Conservation (phyloP, 2,888 invertebrate species). For the Caenorhabditis sp. region DNA sequence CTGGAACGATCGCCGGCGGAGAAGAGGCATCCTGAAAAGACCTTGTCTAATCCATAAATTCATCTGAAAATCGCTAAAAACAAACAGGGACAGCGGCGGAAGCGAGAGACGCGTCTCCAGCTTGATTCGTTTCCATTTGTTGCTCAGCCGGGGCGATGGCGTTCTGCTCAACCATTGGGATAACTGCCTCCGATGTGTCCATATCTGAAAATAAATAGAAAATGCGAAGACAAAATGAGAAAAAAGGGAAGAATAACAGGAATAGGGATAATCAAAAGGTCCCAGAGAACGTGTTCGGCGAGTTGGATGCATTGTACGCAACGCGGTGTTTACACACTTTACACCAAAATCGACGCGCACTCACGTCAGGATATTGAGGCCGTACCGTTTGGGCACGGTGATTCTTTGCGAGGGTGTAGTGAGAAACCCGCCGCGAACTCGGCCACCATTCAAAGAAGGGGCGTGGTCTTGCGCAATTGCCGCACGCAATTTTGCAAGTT, state of each 20-base stretch:
- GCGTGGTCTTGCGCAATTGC: too few species aligned
- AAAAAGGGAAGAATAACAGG: neutral
- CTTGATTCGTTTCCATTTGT: neutral
- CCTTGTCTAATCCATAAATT: too few species aligned
- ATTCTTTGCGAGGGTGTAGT: too few species aligned
- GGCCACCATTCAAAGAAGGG: too few species aligned
- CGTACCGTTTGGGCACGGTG: too few species aligned
- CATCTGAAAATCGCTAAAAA: too few species aligned
- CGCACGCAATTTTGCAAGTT: too few species aligned
- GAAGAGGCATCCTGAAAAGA: too few species aligned
- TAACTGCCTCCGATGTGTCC: neutral
- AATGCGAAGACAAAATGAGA: neutral
- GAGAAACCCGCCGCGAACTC: too few species aligned
- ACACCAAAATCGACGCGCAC: neutral
- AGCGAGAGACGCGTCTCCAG: neutral
- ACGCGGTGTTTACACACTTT: neutral
- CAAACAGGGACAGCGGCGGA: too few species aligned
- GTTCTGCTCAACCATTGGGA: neutral
- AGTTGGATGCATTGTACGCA: neutral
- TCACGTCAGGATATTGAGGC: too few species aligned
- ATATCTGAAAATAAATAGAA: constrained; percentile 2
- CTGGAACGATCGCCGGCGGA: too few species aligned
- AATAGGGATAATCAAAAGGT: neutral
- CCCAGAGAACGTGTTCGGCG: neutral
- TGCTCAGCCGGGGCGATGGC: neutral